These are phyloP conservation scores for Steromphala cineraria DNA, from an alignment of 2,888 invertebrate genomes.

Conservation along the genomic window DNA sequence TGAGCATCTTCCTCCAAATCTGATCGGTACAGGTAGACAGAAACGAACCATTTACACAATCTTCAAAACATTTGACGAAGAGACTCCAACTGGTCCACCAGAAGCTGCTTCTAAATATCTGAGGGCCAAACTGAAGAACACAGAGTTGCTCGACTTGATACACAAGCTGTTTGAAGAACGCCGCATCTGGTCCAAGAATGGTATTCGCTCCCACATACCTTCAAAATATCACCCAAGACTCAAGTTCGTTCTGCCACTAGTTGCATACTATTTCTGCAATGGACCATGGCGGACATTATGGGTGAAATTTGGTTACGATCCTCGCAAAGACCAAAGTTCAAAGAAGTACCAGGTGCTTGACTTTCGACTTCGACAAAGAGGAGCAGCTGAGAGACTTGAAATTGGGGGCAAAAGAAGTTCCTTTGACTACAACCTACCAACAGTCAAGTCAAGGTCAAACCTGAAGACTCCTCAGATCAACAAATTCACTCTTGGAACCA, in stretches of 20 bases:
- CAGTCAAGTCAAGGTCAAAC: slow-evolving; percentile 44
- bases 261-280: slow-evolving; percentile 89
- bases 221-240: slow-evolving; percentile 37
- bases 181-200: slow-evolving; percentile 92
- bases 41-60: slow-evolving; percentile 80
- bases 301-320: slow-evolving; percentile 94
- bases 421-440: slow-evolving; percentile 48
- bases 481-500: slow-evolving; percentile 11
- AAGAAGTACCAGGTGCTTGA: slow-evolving; percentile 93
- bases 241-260: slow-evolving; percentile 83
- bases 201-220: slow-evolving; percentile 77
- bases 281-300: slow-evolving; percentile 95
- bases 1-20: slow-evolving; percentile 45
- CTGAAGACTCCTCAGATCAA: slow-evolving; percentile 32
- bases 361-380: slow-evolving; percentile 77
- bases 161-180: slow-evolving; percentile 86
- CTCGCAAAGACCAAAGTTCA: slow-evolving; percentile 85
- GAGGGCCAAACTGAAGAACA: slow-evolving; percentile 40
- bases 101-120: slow-evolving; percentile 74
- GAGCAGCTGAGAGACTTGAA: slow-evolving; percentile 32
- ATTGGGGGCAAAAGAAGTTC: slow-evolving; percentile 46
- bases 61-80: slow-evolving; percentile 81
- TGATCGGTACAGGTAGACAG: slow-evolving; percentile 75
- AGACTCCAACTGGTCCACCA: slow-evolving; percentile 82
- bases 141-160: background rate